Conservation (phyloP, 2,113 vertebrate species). For the Marmota monax region DNA sequence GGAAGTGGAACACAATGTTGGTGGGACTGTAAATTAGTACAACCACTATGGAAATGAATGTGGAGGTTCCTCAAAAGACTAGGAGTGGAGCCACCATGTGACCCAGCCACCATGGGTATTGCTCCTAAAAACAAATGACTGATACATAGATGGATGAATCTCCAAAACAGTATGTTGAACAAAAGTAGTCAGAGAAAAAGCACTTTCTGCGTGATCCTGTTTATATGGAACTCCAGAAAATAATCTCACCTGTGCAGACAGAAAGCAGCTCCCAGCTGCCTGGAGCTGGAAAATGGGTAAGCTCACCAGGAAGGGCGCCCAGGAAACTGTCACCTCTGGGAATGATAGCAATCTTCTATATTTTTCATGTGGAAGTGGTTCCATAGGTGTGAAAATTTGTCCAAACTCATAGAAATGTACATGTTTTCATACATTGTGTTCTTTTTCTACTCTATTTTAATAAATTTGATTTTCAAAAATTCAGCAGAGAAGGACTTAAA, state of each 20-base stretch:
- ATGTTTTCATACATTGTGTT: neutral
- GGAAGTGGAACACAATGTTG: too few species aligned
- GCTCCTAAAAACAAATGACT: too few species aligned
- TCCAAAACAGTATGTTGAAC: neutral
- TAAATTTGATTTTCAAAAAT: slow-evolving; percentile 10
- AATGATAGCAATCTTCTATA: neutral
- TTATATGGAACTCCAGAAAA: neutral
- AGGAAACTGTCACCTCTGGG: neutral
- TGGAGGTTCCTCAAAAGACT: too few species aligned
- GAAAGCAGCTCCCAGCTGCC: neutral
- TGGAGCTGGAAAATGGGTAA: neutral
- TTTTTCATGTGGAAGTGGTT: neutral
- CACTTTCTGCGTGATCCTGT: neutral
- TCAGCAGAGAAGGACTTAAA: neutral
- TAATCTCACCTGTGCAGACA: neutral
- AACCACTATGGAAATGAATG: too few species aligned
- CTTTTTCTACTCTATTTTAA: neutral
- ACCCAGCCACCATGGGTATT: too few species aligned
- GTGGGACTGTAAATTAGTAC: too few species aligned
- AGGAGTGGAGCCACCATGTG: too few species aligned
- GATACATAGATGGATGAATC: neutral
- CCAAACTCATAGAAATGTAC: neutral
- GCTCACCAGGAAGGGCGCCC: neutral
- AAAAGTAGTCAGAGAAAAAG: neutral
- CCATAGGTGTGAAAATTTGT: neutral